Base-by-base conservation (phyloP, 1,140 invertebrate species). In the Tyrophagus putrescentiae region DNA sequence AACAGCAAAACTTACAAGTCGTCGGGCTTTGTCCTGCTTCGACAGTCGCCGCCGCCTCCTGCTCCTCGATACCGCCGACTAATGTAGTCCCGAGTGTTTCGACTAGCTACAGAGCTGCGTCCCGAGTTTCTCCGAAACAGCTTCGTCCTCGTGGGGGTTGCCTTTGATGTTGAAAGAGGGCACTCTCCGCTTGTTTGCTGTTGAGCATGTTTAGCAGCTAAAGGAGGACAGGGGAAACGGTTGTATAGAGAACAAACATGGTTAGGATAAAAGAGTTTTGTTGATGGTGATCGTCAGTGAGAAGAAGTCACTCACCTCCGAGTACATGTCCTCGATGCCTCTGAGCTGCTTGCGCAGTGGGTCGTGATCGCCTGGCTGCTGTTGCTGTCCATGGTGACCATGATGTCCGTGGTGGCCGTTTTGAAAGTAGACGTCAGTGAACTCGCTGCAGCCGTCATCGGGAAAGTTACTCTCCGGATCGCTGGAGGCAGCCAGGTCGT, bases 321-420 rank as follows among this genome's bases (percentile, higher is more conserved):
- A 81, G 68, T 93, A 92, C 87, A 91, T 91, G 61, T 79, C 82
- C 76, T 92, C 87, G 9, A 93, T 75, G 1, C 85, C 84, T 67
- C 87, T 82, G 21, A 93, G 72, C 68, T 91, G 86, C 60, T 85
- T 81, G 44, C 85, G 76, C 31, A 89, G 87, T 82, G 81, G 64
- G 81, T 74, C 0, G 83, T 82, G 52, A n/a, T n/a, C n/a, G n/a
- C n/a, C n/a, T n/a, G n/a, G n/a, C n/a, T n/a, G n/a, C n/a, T n/a
- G n/a, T n/a, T n/a, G n/a, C n/a, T n/a, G n/a, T n/a, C n/a, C n/a
- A 31, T 54, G 27, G n/a, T 27, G 52, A 18, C 16, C 3, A 70
- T 87, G 84, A 11, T 67, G 69, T 0, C 68, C 69, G 41, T 74
- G 72, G 29, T 62, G 44, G 44, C 70, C 69, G n/a, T n/a, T n/a